Evolutionary conservation across 23 tunicate species (phyloP), one percentile per base, ranked within the genome.

Genomic region (Styela clava): DNA sequence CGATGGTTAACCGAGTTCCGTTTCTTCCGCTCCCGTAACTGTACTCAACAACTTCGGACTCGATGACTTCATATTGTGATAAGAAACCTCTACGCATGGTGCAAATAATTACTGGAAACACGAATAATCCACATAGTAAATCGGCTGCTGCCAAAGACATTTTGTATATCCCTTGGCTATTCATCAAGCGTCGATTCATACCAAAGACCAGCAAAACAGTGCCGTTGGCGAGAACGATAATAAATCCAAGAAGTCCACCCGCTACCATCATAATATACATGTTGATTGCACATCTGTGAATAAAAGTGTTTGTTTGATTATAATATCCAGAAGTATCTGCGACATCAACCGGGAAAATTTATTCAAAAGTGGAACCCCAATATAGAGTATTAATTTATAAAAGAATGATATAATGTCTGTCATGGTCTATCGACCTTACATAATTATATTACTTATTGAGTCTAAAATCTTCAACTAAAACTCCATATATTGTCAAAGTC

Each of bases 131-230:
- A 44, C 35, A 52, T 9, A 76, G 27, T 1, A 76, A 23, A 44
- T 76, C 81, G 37, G 81, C 81, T 1, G 81, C 81, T 52, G 81
- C 81, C 22, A 76, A 64, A 21, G 81, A 76, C 64, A 76, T 76
- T 2, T 76, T 76, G 81, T 76, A 76, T 20, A 76, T 76, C 24
- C 81, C 81, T 76, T 76, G 81, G 44, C 81, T 76, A 29, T 76
- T 76, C 65, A 22, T 25, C 65, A 76, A 52, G 22, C 81, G n/a
- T 51, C 65, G 27, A 2, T 52, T 76, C 24, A 28, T 76, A 22
- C 65, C 81, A n/a, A 76, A 76, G 7, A 44, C 64, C 0, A 52
- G 37, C 24, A 76, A 56, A 36, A 76, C 81, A 0, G 52, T 1
- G 7, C 16, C 23, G 64, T 76, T 76, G 0, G 29, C 23, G 0